Base-by-base conservation (phyloP, 53 echinoderm and acorn worm species). In the Echinarachnius parma region DNA sequence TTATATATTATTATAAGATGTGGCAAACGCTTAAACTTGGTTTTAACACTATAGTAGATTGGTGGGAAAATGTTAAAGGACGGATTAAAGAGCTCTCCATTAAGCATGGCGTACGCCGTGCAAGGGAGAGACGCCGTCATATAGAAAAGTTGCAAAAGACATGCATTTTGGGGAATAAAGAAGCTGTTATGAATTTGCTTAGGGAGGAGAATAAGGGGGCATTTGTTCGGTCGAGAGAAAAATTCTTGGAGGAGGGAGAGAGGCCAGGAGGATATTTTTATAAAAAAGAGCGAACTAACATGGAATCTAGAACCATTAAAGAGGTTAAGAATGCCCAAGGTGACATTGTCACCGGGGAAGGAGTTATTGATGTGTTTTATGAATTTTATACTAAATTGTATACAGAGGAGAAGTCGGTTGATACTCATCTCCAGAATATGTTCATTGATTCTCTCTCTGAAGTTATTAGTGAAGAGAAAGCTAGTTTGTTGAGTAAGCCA, bases 21-120 rank as follows among this genome's bases (percentile, higher is more conserved):
- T 87, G 82, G 82, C 29, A 36, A 34, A 77, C 77, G 31, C 52
- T 86, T 2, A 77, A 86, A 19, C 60, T 68, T 2, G 78, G 78
- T 24, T 83, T 48, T 46, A 28, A 15, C 1, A 64, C 75, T 3
- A 21, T 59, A 11, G 16, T 53, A 1, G 49, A 66, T 5, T 88
- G 83, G 83, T 83, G 82, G 87, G 82, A 87, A 18, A 61, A 76
- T 31, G 44, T 81, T 0, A 86, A 82, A 30, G 5, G 0, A 4
- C 39, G 78, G 8, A 35, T 24, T 22, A 82, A 77, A 49, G 42
- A 77, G 3, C n/a, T 82, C 19, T 37, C 33, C 53, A 67, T 86
- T 20, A 29, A 13, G 11, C 82, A 87, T 31, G 62, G 68, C 20
- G 61, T 56, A 1, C 44, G 52, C 14, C 18, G 20, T 18, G 69